Percentiles rank a stretch among this genome's conserved stretches.
Evolutionary conservation across 2,888 invertebrate genomes (phyloP).

Genomic region (Agrotis exclamationis): DNA sequence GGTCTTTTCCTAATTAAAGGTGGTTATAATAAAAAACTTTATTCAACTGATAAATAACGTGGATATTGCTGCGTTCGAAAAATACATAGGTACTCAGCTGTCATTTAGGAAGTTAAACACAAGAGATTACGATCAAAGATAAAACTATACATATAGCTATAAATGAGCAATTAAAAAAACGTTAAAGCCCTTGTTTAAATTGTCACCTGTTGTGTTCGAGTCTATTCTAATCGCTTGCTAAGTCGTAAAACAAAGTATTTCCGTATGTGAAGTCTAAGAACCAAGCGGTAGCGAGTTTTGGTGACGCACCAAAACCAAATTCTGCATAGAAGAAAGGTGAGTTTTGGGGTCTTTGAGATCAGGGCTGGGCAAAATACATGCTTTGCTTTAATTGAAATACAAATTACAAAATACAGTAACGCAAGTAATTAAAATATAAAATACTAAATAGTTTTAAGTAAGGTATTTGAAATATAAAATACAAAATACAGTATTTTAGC

Average conservation of each 20-base stretch:
- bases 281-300: conserved; percentile 1
- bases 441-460: too few species aligned
- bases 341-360: too few species aligned
- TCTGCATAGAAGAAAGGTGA: too few species aligned
- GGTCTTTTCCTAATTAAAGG: background rate
- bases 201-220: conserved; percentile 65
- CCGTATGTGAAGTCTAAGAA: background rate
- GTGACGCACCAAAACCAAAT: too few species aligned
- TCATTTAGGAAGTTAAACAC: conserved; percentile 39
- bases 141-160: conserved; percentile 21
- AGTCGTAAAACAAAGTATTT: conserved; percentile 61
- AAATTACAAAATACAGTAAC: too few species aligned
- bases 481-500: too few species aligned
- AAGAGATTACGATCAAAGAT: conserved; percentile 38
- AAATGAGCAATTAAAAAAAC: conserved; percentile 49
- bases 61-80: background rate
- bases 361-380: too few species aligned
- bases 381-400: too few species aligned
- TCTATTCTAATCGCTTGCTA: conserved; percentile 64
- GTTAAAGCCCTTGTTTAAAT: conserved; percentile 59
- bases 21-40: background rate
- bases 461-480: too few species aligned
- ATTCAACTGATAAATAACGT: background rate
- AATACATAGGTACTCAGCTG: conserved; percentile 1
- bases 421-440: too few species aligned